These are phyloP conservation scores for Glomeris maerens DNA, from an alignment of 1,140 invertebrate genomes.

Conservation along the genomic window DNA sequence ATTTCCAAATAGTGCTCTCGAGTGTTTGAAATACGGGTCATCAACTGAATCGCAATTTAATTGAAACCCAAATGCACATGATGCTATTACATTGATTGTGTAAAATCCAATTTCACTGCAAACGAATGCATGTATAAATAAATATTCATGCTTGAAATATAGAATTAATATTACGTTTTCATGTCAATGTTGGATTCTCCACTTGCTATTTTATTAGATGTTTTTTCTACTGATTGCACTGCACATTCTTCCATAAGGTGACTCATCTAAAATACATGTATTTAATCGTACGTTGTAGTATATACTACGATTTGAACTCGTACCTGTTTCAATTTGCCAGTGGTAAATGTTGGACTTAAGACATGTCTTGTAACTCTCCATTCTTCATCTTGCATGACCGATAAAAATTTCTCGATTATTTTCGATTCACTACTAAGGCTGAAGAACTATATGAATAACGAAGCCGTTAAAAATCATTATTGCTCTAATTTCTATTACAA, in stretches of 20 bases:
- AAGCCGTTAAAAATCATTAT: not conserved
- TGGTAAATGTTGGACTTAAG: not conserved
- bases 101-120: not conserved
- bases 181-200: not conserved
- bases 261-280: not conserved
- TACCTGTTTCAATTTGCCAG: not conserved
- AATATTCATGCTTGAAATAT: too few species aligned
- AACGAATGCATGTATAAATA: not conserved
- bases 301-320: not conserved
- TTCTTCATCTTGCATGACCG: not conserved
- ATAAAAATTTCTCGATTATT: not conserved
- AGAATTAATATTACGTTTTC: not conserved
- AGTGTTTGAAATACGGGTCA: not conserved
- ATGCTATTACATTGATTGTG: not conserved
- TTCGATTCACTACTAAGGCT: not conserved
- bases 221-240: not conserved
- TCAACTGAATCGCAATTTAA: not conserved
- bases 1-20: not conserved
- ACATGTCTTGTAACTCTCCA: not conserved
- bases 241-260: not conserved
- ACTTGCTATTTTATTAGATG: not conserved
- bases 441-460: not conserved
- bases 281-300: not conserved
- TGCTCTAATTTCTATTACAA: not conserved
- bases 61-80: not conserved